phyloP scores from a whole-genome alignment of 2,113 vertebrate species.

The Variabilichromis moorii region DNA sequence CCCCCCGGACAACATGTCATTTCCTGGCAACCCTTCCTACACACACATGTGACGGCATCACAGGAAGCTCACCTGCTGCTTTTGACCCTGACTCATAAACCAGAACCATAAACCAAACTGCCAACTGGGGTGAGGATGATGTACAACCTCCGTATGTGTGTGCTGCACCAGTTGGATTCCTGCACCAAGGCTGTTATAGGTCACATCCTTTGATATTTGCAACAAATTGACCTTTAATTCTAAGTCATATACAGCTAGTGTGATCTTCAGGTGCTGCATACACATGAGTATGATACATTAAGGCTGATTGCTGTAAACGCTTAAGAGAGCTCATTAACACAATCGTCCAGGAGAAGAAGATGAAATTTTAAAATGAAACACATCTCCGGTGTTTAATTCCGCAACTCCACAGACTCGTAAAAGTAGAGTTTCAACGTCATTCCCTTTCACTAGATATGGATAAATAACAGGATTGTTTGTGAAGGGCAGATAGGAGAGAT shows the following conservation, averaged over 20 bases:
- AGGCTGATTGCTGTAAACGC: background rate
- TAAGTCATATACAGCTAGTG: background rate
- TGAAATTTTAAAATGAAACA: background rate
- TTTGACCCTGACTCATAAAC: slow-evolving; percentile 38
- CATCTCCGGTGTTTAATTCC: background rate
- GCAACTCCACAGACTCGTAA: background rate
- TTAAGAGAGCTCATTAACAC: background rate
- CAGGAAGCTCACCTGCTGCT: slow-evolving; percentile 39
- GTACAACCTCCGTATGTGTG: background rate
- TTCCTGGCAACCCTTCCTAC: slow-evolving; percentile 16
- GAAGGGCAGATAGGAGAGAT: background rate
- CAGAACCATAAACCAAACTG: slow-evolving; percentile 8
- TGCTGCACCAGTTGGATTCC: slow-evolving; percentile 1
- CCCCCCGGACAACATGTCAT: background rate
- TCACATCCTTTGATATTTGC: slow-evolving; percentile 34
- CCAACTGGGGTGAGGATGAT: slow-evolving; percentile 1
- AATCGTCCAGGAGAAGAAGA: background rate
- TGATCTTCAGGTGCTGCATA: background rate
- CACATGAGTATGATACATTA: background rate
- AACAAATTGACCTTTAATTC: background rate
- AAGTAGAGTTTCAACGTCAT: background rate
- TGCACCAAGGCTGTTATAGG: background rate
- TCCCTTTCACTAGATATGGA: background rate
- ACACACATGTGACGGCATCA: slow-evolving; percentile 6
- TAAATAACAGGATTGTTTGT: background rate